Base-by-base conservation (phyloP, 2,797 vertebrate species). In the Chaenodraco wilsoni region DNA sequence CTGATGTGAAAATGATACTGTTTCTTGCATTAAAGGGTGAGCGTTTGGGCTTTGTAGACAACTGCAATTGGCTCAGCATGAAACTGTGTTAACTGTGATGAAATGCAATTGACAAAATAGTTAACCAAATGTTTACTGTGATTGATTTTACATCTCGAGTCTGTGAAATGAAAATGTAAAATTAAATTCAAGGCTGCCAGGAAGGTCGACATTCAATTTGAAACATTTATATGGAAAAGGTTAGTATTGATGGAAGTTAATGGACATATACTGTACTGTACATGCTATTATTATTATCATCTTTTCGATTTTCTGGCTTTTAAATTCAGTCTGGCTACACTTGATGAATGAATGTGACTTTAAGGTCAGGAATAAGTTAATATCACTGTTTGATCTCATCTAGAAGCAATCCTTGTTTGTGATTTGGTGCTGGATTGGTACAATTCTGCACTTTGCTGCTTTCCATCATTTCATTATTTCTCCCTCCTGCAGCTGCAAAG, bases 401-500 rank as follows among this genome's bases (percentile, higher is more conserved):
- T 62, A 0, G 9, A 59, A 69, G 61, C 5, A 33, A 82, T 74
- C 72, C 56, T 71, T 48, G 33, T 49, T 48, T 56, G 70, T 57
- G 21, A 60, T 45, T 37, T 40, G 60, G 48, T 82, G 52, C 67
- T 14, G 12, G 72, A 59, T 61, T 60, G 65, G 71, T 76, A 74
- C 65, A 64, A 76, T 59, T 58, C 69, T 69, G 43, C 56, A 63
- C 64, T 68, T 63, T 0, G 16, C 60, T 59, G 67, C 74, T 79
- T 79, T 72, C 56, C 65, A 79, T 81, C 33, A 1, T 82, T 84
- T 83, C 54, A 88, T 79, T 83, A 69, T 77, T 79, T 86, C 74
- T 14, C 51, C 51, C 73, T 80, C 74, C 69, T 37, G 65, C 70
- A 27, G 78, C 71, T 62, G 73, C 64, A 74, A 78, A 84, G 60